Conservation (phyloP, 2,797 vertebrate genomes). For the Carduelis carduelis region DNA sequence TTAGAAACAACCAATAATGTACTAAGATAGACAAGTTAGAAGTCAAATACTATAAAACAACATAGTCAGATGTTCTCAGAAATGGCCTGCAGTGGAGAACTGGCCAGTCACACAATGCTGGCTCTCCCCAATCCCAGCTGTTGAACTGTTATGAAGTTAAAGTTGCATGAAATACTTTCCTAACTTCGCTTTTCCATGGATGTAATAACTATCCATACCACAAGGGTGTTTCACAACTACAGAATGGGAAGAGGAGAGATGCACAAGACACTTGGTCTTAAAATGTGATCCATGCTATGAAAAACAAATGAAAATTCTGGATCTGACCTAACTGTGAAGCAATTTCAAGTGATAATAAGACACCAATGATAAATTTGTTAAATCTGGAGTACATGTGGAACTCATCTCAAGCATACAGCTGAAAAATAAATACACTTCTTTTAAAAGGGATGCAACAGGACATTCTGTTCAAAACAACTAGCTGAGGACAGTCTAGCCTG, state of each 20-base stretch:
- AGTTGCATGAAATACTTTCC: constrained; percentile 22
- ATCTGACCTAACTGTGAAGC: not conserved
- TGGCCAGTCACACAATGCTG: not conserved
- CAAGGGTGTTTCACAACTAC: constrained; percentile 20
- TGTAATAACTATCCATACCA: not conserved
- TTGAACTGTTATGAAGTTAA: not conserved
- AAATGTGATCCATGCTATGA: constrained; percentile 5
- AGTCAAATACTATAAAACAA: not conserved
- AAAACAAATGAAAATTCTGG: constrained; percentile 38
- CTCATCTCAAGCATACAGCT: constrained; percentile 7
- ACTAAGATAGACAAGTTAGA: not conserved
- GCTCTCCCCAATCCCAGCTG: not conserved
- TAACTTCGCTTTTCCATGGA: constrained; percentile 5
- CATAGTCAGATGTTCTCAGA: not conserved
- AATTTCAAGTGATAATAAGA: constrained; percentile 47
- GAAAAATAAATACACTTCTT: constrained; percentile 17
- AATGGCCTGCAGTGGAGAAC: not conserved
- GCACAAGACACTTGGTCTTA: not conserved
- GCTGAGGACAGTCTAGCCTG: not conserved
- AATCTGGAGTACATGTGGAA: constrained; percentile 56
- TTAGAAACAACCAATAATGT: not conserved
- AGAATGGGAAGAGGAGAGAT: not conserved
- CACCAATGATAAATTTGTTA: constrained; percentile 29
- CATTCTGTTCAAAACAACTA: not conserved
- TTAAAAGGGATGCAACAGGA: not conserved